phyloP scores from a whole-genome alignment of 2,113 vertebrate genomes.

The Cricetomys ansorgei region DNA sequence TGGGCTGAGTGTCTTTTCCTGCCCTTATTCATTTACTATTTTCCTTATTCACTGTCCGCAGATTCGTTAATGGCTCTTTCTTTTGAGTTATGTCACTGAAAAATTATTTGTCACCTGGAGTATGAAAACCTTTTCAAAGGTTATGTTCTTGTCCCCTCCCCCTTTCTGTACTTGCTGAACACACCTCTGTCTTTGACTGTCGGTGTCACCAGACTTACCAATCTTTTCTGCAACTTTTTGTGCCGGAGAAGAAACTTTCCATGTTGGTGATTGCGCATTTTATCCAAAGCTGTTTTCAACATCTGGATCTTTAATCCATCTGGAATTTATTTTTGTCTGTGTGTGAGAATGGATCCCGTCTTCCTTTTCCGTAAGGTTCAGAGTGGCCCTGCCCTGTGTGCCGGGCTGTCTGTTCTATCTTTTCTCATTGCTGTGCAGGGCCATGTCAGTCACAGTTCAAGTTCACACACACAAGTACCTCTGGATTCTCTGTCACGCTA shows the following conservation, averaged over 20 bases:
- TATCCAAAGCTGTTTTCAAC: slow-evolving; percentile 37
- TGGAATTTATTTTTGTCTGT: slow-evolving; percentile 61
- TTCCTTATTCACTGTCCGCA: not conserved
- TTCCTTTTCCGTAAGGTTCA: slow-evolving; percentile 35
- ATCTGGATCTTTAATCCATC: slow-evolving; percentile 35
- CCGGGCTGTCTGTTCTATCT: not conserved
- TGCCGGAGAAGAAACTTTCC: slow-evolving; percentile 39
- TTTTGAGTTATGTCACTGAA: slow-evolving; percentile 21
- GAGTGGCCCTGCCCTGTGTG: not conserved
- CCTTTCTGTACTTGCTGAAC: slow-evolving; percentile 7
- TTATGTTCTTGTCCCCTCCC: not conserved
- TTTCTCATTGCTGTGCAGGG: not conserved
- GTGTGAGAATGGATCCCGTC: slow-evolving; percentile 56
- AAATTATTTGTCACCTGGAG: not conserved
- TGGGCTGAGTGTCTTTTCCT: not conserved
- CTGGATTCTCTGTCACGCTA: slow-evolving; percentile 13
- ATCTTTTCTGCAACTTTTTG: slow-evolving; percentile 38
- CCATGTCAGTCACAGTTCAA: slow-evolving; percentile 54
- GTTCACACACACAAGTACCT: slow-evolving; percentile 57
- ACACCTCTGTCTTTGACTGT: not conserved
- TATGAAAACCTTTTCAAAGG: slow-evolving; percentile 2
- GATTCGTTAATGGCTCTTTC: not conserved
- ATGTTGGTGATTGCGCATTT: slow-evolving; percentile 43
- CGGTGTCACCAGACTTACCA: not conserved
- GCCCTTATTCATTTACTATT: not conserved